These are phyloP conservation scores for Phainopepla nitens DNA, from an alignment of 2,113 vertebrate species.

Conservation along the genomic window DNA sequence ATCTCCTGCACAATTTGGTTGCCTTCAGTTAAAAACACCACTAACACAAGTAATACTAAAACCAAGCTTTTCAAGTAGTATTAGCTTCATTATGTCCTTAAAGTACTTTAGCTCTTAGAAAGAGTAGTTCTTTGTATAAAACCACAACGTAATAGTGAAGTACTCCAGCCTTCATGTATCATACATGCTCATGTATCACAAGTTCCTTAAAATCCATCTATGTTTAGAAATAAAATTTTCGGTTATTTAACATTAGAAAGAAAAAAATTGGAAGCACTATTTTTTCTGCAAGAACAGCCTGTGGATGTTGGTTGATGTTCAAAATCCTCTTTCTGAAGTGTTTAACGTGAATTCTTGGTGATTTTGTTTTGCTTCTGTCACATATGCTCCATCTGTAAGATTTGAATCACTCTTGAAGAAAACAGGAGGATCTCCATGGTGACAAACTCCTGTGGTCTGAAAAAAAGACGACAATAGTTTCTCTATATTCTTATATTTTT, in stretches of 20 bases:
- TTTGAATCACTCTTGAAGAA: conserved; percentile 55
- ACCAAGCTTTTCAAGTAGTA: not conserved
- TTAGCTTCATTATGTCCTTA: not conserved
- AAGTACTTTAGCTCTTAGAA: not conserved
- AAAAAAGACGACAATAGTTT: not conserved
- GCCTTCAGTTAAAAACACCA: not conserved
- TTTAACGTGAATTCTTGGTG: conserved; percentile 1
- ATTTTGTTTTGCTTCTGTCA: conserved; percentile 51
- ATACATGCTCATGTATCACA: not conserved
- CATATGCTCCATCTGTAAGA: conserved; percentile 46
- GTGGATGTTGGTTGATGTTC: not conserved
- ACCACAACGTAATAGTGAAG: not conserved
- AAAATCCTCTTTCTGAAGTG: not conserved
- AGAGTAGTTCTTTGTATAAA: not conserved
- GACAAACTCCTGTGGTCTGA: conserved; percentile 32
- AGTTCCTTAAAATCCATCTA: not conserved
- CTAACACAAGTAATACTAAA: not conserved
- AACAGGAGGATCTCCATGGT: conserved; percentile 68
- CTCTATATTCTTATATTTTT: conserved; percentile 1
- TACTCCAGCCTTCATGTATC: not conserved
- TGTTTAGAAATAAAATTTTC: not conserved
- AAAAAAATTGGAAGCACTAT: not conserved
- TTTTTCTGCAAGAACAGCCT: not conserved
- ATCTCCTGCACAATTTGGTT: not conserved
- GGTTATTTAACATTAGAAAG: not conserved